Conservation (phyloP, 2,888 invertebrate species). For the Asteroscopus sphinx region DNA sequence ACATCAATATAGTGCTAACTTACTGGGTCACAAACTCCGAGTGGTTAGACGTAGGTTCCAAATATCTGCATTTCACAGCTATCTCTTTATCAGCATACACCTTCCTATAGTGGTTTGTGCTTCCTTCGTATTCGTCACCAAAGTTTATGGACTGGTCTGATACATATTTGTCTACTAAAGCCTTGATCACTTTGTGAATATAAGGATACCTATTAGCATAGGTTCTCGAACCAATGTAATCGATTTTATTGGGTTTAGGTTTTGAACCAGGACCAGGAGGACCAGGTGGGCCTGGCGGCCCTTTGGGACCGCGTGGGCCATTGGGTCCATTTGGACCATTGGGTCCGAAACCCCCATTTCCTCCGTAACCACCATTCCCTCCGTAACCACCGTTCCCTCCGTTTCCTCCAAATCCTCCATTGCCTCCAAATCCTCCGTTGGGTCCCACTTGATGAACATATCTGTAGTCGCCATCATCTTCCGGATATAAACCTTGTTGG, state of each 20-base stretch:
- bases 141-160: slow-evolving; percentile 70
- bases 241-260: slow-evolving; percentile 63
- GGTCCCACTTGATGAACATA: slow-evolving; percentile 84
- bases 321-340: slow-evolving; percentile 55
- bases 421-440: slow-evolving; percentile 70
- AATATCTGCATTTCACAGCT: slow-evolving; percentile 78
- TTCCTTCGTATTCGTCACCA: slow-evolving; percentile 69
- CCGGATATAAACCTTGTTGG: slow-evolving; percentile 73
- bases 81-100: slow-evolving; percentile 74
- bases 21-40: slow-evolving; percentile 80
- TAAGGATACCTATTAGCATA: slow-evolving; percentile 82
- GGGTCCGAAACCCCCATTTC: slow-evolving; percentile 54
- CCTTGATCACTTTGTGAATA: slow-evolving; percentile 76
- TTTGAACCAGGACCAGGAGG: slow-evolving; percentile 45
- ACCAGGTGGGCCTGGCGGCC: slow-evolving; percentile 55
- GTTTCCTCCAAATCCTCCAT: slow-evolving; percentile 61
- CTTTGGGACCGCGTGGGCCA: slow-evolving; percentile 52
- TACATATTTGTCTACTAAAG: slow-evolving; percentile 76
- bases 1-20: no score
- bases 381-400: slow-evolving; percentile 69
- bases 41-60: slow-evolving; percentile 65
- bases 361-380: slow-evolving; percentile 62
- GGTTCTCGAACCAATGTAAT: slow-evolving; percentile 74
- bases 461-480: slow-evolving; percentile 84
- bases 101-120: slow-evolving; percentile 71